These are phyloP conservation scores for Stramonita haemastoma DNA, from an alignment of 2,888 invertebrate species.

Conservation along the genomic window DNA sequence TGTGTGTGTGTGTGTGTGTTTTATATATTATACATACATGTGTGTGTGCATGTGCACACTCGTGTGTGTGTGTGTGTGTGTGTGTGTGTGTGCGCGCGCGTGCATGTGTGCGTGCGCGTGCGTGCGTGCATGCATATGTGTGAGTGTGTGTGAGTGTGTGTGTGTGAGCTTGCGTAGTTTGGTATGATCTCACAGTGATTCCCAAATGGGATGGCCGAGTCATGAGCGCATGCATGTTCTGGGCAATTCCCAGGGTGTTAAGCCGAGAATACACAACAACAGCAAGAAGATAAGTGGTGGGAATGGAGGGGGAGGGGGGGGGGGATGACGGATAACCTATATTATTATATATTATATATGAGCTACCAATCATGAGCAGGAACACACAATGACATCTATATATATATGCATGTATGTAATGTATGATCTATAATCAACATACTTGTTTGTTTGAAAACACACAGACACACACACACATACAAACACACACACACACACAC, in stretches of 20 bases:
- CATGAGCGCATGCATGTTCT: not conserved
- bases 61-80: constrained; percentile 24
- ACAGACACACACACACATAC: no score
- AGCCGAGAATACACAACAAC: not conserved
- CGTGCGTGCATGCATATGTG: constrained; percentile 25
- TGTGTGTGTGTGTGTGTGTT: no score
- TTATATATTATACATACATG: not conserved
- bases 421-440: no score
- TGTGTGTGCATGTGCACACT: not conserved
- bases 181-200: not conserved
- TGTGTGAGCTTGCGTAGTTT: not conserved
- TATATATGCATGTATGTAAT: no score
- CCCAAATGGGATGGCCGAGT: not conserved
- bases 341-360: no score
- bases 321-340: no score
- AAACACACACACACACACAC: no score
- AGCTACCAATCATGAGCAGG: no score
- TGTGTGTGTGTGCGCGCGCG: not conserved
- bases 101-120: constrained; percentile 34
- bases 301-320: no score
- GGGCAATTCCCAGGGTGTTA: not conserved
- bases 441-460: no score
- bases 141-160: constrained; percentile 23
- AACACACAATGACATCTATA: no score
- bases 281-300: no score